phyloP scores from a whole-genome alignment of 2,113 vertebrate genomes.

The Phylloscopus trochilus region DNA sequence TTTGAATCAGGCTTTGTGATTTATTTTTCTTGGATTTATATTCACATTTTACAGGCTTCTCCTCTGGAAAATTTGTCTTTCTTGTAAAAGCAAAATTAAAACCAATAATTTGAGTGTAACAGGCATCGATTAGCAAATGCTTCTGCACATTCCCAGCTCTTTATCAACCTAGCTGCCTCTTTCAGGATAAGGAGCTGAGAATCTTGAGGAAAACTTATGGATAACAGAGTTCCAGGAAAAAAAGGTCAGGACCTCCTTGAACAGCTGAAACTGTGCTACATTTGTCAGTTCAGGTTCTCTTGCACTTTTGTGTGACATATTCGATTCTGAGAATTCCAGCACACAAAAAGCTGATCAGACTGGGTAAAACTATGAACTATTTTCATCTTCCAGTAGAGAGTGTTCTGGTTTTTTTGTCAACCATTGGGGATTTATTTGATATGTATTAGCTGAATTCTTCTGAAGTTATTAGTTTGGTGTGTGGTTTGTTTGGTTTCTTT shows the following conservation, averaged over 20 bases:
- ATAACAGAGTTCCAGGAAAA: not conserved
- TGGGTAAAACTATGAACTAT: not conserved
- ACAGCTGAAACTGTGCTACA: not conserved
- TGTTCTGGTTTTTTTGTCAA: not conserved
- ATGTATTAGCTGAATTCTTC: not conserved
- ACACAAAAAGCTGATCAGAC: not conserved
- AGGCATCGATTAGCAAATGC: not conserved
- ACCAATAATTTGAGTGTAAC: not conserved
- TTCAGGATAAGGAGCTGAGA: not conserved
- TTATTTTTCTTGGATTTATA: not conserved
- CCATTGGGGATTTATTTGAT: not conserved
- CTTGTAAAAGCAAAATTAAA: not conserved
- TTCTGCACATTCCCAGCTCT: not conserved
- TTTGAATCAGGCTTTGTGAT: not conserved
- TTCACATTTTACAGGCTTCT: not conserved
- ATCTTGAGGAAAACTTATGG: not conserved
- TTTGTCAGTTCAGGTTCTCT: not conserved
- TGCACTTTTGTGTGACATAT: not conserved
- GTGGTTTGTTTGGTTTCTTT: no score
- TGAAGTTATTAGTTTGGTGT: not conserved
- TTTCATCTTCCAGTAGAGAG: not conserved
- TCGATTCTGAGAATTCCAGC: not conserved
- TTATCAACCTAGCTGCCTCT: not conserved
- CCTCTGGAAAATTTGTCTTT: not conserved
- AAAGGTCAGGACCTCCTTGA: not conserved